Percentiles rank a stretch among this genome's conserved stretches.
Evolutionary conservation across 2,888 invertebrate species (phyloP).

Genomic region (Meiosimyza decipiens): DNA sequence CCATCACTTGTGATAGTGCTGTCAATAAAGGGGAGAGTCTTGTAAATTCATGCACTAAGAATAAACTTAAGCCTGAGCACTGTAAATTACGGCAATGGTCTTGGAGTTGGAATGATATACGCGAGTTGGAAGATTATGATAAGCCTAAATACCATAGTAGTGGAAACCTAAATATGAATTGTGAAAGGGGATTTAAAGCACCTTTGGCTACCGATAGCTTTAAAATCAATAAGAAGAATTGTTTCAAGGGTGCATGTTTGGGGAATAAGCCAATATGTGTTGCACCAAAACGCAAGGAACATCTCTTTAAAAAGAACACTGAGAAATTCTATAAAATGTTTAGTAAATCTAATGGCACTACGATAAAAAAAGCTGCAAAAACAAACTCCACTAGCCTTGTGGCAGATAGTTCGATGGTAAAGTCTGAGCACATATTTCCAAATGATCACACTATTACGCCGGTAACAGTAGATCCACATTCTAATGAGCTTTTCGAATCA

Average conservation of each 20-base stretch:
- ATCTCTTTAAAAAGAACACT: constrained; percentile 62
- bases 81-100: constrained; percentile 46
- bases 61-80: background rate
- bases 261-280: constrained; percentile 32
- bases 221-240: constrained; percentile 49
- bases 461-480: too few species aligned
- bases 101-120: constrained; percentile 54
- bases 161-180: constrained; percentile 16
- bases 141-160: constrained; percentile 51
- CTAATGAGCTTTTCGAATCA: constrained; percentile 36
- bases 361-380: constrained; percentile 53
- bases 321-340: constrained; percentile 50
- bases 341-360: constrained; percentile 50
- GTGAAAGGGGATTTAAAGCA: constrained; percentile 46
- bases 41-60: background rate
- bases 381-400: too few species aligned
- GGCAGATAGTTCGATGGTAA: too few species aligned
- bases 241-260: constrained; percentile 34
- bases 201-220: constrained; percentile 64
- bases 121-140: constrained; percentile 43
- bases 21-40: background rate
- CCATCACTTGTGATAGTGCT: too few species aligned
- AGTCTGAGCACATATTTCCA: too few species aligned
- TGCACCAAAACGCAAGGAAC: constrained; percentile 47
- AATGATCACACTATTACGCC: too few species aligned